Percentiles rank a stretch among this genome's conserved stretches.
phyloP scores from a whole-genome alignment of 2,888 invertebrate species.

The Diarsia rubi region DNA sequence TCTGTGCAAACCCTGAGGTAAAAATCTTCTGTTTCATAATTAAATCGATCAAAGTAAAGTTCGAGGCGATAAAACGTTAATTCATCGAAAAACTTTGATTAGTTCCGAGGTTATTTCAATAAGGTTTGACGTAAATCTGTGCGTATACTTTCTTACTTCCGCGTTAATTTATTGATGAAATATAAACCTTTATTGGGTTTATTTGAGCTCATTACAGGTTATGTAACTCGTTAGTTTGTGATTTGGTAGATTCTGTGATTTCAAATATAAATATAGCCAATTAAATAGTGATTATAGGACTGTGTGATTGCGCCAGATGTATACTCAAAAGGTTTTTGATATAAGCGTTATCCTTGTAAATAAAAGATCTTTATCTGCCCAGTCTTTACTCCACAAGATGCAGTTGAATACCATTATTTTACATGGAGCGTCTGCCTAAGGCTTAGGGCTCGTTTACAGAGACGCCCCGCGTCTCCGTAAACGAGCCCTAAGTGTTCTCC shows the following conservation, averaged over 20 bases:
- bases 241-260: not conserved
- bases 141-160: conserved; percentile 13
- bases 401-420: no score
- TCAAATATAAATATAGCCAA: no score
- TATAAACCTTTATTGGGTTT: conserved; percentile 5
- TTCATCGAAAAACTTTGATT: conserved; percentile 67
- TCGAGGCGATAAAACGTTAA: conserved; percentile 60
- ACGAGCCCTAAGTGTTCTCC: no score
- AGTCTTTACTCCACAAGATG: no score
- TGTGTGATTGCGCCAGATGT: no score
- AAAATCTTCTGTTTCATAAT: conserved; percentile 60
- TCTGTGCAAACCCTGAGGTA: not conserved
- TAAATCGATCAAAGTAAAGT: conserved; percentile 59
- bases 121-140: conserved; percentile 37
- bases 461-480: no score
- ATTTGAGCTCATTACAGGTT: not conserved
- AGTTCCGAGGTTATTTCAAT: conserved; percentile 60
- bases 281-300: no score
- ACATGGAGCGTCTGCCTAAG: no score
- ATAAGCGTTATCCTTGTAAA: no score
- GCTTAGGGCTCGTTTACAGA: no score
- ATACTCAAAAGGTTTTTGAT: no score
- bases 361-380: no score
- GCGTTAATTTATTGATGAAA: not conserved
- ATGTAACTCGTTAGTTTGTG: not conserved